phyloP scores from a whole-genome alignment of 2,888 invertebrate species.

The Onthophagus sagittarius region DNA sequence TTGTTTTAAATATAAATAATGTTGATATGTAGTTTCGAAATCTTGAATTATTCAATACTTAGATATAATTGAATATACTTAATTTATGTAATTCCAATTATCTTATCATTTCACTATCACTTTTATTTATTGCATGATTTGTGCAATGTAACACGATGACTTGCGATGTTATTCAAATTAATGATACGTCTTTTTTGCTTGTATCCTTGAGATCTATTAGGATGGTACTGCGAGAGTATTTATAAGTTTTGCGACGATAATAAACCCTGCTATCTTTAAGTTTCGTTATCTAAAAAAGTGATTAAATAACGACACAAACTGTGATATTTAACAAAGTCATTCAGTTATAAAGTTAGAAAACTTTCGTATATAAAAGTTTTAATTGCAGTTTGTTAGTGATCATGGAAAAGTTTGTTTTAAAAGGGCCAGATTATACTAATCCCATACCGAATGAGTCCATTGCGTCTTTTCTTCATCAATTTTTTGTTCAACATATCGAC shows the following conservation, averaged over 20 bases:
- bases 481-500: background rate
- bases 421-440: conserved; percentile 4
- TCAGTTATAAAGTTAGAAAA: background rate
- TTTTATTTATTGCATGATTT: background rate
- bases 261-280: background rate
- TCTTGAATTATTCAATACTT: background rate
- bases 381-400: background rate
- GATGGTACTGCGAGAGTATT: background rate
- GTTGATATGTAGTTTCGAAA: background rate
- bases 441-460: conserved; percentile 1
- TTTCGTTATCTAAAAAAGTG: background rate
- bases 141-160: background rate
- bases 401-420: conserved; percentile 8
- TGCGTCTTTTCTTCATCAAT: background rate
- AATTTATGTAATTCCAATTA: background rate
- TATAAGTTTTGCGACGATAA: background rate
- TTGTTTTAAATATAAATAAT: background rate
- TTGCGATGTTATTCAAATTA: background rate
- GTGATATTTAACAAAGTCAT: background rate
- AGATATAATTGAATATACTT: background rate
- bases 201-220: background rate
- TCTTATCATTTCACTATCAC: background rate
- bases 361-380: background rate
- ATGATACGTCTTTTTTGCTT: background rate
- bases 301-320: background rate